A percentile compares a stretch with the other conserved stretches of the same genome.
Conservation (phyloP, 1,140 invertebrate genomes). For the Steinernema khuongi region DNA sequence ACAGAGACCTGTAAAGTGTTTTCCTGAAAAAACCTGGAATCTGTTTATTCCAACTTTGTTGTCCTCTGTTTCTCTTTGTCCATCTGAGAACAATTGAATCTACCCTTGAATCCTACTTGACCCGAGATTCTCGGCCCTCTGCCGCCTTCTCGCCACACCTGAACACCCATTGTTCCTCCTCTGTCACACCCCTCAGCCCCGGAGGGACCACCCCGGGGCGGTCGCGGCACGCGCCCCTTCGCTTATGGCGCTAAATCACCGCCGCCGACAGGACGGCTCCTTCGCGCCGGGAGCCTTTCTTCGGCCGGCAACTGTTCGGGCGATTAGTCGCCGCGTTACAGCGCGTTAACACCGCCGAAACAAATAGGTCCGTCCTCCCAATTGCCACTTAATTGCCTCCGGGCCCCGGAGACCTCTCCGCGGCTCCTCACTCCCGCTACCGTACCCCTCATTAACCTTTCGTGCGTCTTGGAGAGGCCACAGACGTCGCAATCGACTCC, state of each 20-base stretch:
- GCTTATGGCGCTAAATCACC: neutral
- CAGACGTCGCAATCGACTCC: slow-evolving; percentile 11
- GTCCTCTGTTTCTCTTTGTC: too few relatives aligned
- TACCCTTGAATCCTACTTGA: neutral
- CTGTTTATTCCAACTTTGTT: too few relatives aligned
- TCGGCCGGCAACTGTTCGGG: neutral
- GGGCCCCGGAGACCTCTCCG: neutral
- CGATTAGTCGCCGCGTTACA: neutral
- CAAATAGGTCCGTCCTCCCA: neutral
- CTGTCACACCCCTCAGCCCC: too few relatives aligned
- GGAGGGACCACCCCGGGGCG: too few relatives aligned
- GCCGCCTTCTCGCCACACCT: neutral
- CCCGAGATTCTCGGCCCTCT: neutral
- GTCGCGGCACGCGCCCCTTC: neutral
- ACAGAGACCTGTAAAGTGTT: too few relatives aligned
- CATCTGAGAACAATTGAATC: neutral
- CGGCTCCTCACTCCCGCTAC: neutral
- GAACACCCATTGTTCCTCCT: neutral
- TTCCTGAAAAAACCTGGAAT: too few relatives aligned
- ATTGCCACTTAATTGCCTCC: neutral
- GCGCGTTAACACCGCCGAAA: neutral
- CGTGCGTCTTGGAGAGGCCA: neutral
- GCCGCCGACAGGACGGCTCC: neutral
- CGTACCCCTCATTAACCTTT: neutral
- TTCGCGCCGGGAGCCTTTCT: too few relatives aligned